phyloP scores from a whole-genome alignment of 1,140 invertebrate genomes.

The Sminthurides bifidus region DNA sequence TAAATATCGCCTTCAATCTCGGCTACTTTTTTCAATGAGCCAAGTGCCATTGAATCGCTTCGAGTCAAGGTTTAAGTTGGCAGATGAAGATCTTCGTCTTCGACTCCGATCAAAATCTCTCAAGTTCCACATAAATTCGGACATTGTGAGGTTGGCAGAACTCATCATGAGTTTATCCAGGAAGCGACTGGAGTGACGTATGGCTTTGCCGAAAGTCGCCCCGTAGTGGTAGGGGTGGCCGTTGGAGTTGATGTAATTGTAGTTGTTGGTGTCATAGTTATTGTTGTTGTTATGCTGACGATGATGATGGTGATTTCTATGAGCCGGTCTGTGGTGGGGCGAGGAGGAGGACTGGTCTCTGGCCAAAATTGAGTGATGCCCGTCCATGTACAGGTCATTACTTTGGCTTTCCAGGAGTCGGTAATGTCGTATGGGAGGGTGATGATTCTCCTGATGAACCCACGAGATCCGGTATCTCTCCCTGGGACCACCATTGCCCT shows the following conservation, averaged over 20 bases:
- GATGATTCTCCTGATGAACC: neutral
- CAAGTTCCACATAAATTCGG: conserved; percentile 26
- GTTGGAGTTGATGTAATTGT: neutral
- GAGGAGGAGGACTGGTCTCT: neutral
- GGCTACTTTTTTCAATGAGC: conserved; percentile 75
- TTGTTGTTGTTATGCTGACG: neutral
- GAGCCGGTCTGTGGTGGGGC: neutral
- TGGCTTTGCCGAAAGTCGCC: conserved; percentile 9
- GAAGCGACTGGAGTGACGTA: neutral
- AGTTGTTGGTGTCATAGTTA: neutral
- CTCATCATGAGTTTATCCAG: neutral
- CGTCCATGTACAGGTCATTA: neutral
- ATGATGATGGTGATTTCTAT: neutral
- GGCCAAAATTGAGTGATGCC: too few species aligned
- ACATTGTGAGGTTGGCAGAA: conserved; percentile 18
- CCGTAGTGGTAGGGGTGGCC: neutral
- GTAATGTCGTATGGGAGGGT: neutral
- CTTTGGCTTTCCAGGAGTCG: neutral
- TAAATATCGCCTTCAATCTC: conserved; percentile 54
- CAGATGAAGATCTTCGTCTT: conserved; percentile 9
- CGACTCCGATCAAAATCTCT: conserved; percentile 13
- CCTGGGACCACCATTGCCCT: neutral
- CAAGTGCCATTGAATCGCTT: conserved; percentile 35
- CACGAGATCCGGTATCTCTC: neutral
- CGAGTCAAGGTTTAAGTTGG: conserved; percentile 6